A percentile compares a stretch with the other conserved stretches of the same genome.
These are phyloP conservation scores for Eulemur rufifrons DNA, from an alignment of 2,113 vertebrate genomes.

Conservation along the genomic window DNA sequence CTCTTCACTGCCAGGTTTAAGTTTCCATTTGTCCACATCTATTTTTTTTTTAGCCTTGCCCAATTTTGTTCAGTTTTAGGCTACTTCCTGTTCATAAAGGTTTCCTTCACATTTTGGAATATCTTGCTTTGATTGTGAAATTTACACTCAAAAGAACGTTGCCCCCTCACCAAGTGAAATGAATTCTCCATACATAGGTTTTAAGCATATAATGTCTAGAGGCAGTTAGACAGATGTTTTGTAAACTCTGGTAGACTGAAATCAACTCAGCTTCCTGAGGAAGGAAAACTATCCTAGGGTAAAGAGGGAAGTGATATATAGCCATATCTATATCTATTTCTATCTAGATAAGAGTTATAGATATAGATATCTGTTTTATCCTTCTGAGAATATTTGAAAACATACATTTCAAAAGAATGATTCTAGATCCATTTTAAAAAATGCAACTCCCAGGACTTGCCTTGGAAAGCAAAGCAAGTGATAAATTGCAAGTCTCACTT, in stretches of 20 bases:
- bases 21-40: not conserved
- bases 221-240: not conserved
- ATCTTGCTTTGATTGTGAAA: slow-evolving; percentile 52
- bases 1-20: not conserved
- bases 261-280: not conserved
- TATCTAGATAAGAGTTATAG: not conserved
- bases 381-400: slow-evolving; percentile 56
- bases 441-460: slow-evolving; percentile 29
- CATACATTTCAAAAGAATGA: slow-evolving; percentile 62
- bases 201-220: slow-evolving; percentile 53
- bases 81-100: not conserved
- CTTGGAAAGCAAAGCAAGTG: slow-evolving; percentile 66
- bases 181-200: slow-evolving; percentile 34
- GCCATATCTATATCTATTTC: not conserved
- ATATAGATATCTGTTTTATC: slow-evolving; percentile 21
- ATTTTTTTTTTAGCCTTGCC: not conserved
- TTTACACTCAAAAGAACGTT: not conserved
- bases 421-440: slow-evolving; percentile 42
- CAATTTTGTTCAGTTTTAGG: not conserved
- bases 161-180: not conserved
- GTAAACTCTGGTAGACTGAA: not conserved
- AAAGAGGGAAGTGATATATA: slow-evolving; percentile 45
- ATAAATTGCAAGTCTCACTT: slow-evolving; percentile 67
- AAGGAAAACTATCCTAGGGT: slow-evolving; percentile 42
- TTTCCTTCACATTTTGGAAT: not conserved